phyloP scores from a whole-genome alignment of 2,888 invertebrate species.

The Acleris literana region DNA sequence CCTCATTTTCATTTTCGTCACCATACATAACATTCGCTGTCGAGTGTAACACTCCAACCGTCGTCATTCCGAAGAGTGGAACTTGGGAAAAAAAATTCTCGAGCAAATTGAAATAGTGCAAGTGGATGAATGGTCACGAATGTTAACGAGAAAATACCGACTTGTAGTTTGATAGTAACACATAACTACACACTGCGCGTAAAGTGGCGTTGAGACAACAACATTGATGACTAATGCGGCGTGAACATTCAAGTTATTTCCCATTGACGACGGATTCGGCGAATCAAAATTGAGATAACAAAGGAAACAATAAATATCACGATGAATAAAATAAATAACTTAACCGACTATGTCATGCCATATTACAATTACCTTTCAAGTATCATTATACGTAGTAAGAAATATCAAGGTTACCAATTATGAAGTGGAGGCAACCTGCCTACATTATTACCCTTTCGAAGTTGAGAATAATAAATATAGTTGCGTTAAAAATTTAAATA shows the following conservation, averaged over 20 bases:
- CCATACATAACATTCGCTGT: not conserved
- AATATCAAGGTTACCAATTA: conserved; percentile 36
- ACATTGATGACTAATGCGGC: conserved; percentile 15
- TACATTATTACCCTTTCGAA: conserved; percentile 24
- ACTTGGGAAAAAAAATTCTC: not conserved
- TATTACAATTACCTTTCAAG: conserved; percentile 35
- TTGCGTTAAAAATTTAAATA: not conserved
- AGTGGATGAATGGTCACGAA: too few relatives aligned
- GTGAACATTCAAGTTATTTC: conserved; percentile 1
- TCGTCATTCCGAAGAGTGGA: not conserved
- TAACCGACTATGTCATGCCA: conserved; percentile 4
- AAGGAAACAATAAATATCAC: not conserved
- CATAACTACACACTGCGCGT: not conserved
- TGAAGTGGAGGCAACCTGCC: conserved; percentile 16
- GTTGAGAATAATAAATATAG: not conserved
- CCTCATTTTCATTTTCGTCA: conserved; percentile 1
- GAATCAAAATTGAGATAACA: not conserved
- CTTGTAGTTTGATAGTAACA: not conserved
- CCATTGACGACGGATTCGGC: conserved; percentile 7
- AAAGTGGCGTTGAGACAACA: conserved; percentile 7
- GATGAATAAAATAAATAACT: not conserved
- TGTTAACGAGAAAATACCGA: not conserved
- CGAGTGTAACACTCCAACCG: not conserved
- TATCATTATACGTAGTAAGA: conserved; percentile 30
- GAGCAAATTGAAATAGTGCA: not conserved